Evolutionary conservation across 1,140 invertebrate genomes (phyloP).

Genomic region (Ptiloglossa arizonensis): DNA sequence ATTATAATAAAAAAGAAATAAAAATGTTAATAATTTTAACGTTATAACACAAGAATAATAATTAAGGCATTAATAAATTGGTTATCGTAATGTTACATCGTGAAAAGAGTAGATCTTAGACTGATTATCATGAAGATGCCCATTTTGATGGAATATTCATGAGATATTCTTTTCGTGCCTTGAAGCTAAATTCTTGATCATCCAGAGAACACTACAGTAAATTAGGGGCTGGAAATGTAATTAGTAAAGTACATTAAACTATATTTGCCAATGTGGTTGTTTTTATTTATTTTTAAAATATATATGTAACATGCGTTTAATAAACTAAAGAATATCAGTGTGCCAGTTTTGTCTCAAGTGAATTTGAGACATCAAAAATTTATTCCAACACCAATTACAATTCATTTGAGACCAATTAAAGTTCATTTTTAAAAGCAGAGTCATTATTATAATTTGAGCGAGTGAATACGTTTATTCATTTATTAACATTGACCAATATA

Average conservation of each 20-base stretch:
- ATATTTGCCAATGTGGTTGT: background rate
- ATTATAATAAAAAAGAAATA: background rate
- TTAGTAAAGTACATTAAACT: background rate
- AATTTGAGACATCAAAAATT: too few species aligned
- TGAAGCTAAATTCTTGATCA: background rate
- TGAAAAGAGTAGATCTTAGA: background rate
- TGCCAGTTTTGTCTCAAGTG: too few species aligned
- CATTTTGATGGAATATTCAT: conserved; percentile 33
- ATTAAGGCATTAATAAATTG: conserved; percentile 1
- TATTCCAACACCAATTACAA: too few species aligned
- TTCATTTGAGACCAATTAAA: too few species aligned
- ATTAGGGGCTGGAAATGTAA: background rate
- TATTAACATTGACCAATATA: too few species aligned
- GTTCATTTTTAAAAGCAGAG: too few species aligned
- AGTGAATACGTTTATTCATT: too few species aligned
- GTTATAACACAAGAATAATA: conserved; percentile 6
- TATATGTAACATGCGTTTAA: background rate
- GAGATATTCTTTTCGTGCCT: conserved; percentile 21
- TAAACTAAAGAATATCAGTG: too few species aligned
- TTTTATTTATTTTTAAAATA: background rate
- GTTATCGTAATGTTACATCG: background rate
- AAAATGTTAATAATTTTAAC: conserved; percentile 11
- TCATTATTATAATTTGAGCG: too few species aligned
- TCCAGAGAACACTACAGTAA: conserved; percentile 2
- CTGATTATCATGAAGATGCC: conserved; percentile 1